A percentile compares a stretch with the other conserved stretches of the same genome.
Conservation (phyloP, 1,140 invertebrate species). For the Harlomillsia oculata region DNA sequence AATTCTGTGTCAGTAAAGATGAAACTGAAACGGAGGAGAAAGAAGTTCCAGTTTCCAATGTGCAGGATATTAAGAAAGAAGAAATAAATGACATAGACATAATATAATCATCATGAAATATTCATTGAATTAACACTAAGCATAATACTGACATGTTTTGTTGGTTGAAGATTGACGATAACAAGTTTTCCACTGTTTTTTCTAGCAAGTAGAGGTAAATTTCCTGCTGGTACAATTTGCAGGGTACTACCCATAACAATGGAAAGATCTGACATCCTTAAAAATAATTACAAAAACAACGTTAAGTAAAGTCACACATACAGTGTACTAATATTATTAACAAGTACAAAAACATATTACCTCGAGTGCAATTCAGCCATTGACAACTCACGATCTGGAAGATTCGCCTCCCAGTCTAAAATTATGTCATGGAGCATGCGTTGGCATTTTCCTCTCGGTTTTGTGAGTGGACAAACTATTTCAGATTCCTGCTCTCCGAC, state of each 20-base stretch:
- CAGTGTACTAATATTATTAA: neutral
- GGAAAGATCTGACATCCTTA: conserved; percentile 65
- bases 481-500: conserved; percentile 85
- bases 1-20: too few species aligned
- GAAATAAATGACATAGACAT: neutral
- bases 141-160: conserved; percentile 69
- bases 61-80: conserved; percentile 1
- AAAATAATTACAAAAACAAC: conserved; percentile 1
- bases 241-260: conserved; percentile 91
- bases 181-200: conserved; percentile 81
- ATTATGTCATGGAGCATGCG: conserved; percentile 84
- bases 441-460: conserved; percentile 59
- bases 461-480: conserved; percentile 55
- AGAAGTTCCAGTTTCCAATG: neutral
- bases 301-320: neutral
- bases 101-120: neutral
- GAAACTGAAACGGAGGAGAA: too few species aligned
- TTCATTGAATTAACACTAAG: too few species aligned
- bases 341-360: conserved; percentile 44
- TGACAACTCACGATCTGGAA: conserved; percentile 81
- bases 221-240: conserved; percentile 94
- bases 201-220: conserved; percentile 78
- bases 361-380: conserved; percentile 77
- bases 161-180: conserved; percentile 92
- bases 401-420: conserved; percentile 94